Evolutionary conservation across 92 coral and sea anemone species (phyloP).

Genomic region (Epizoanthus scotinus): DNA sequence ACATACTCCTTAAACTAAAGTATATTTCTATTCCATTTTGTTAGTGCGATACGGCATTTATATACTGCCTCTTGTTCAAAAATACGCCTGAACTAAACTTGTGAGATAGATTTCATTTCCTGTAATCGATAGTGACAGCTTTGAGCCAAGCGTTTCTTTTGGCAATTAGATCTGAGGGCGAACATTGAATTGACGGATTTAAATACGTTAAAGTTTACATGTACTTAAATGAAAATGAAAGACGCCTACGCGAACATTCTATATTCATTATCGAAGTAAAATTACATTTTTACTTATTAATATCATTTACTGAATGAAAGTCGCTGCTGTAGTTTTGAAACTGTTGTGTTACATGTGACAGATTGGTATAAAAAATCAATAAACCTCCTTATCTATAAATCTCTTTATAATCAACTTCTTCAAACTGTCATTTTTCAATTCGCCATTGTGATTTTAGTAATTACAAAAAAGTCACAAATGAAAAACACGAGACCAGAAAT

Average conservation of each 20-base stretch:
- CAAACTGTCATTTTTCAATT: constrained; percentile 1
- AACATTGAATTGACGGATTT: too few species aligned
- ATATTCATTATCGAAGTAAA: neutral
- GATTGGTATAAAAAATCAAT: neutral
- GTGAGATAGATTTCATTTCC: neutral
- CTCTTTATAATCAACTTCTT: constrained; percentile 20
- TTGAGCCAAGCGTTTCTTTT: neutral
- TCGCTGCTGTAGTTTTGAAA: too few species aligned
- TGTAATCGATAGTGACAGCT: neutral
- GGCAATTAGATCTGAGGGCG: neutral
- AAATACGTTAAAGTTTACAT: too few species aligned
- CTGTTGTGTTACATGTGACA: neutral
- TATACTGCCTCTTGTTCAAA: too few species aligned
- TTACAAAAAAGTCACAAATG: neutral
- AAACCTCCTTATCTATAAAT: constrained; percentile 6
- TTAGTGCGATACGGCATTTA: too few species aligned
- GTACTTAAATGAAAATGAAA: neutral
- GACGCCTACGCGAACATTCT: neutral
- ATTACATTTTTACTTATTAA: neutral
- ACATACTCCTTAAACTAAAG: too few species aligned
- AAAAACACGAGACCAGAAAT: neutral
- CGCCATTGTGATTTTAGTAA: neutral
- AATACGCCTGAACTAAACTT: neutral
- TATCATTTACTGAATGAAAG: neutral
- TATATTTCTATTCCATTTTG: too few species aligned